Base-by-base conservation (phyloP, 35 echinoderm and acorn worm species). In the Strongylocentrotus purpuratus region DNA sequence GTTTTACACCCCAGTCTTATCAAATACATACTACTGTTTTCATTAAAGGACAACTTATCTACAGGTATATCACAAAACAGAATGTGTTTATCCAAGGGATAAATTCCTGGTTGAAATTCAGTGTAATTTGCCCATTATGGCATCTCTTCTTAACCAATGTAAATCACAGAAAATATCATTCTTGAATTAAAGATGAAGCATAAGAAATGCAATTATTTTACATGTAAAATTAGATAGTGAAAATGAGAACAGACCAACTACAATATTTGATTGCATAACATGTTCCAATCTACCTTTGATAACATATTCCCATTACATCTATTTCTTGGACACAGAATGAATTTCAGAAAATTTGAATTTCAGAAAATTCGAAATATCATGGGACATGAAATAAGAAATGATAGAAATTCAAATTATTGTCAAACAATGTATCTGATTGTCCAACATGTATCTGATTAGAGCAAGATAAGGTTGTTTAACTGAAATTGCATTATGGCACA, bases 21-120 rank as follows among this genome's bases (percentile, higher is more conserved):
- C 9, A 89, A 89, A 89, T 89, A 45, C 87, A 89, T 15, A 25
- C 45, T 33, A 12, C 87, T 89, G 87, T 89, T 78, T 78, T n/a
- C 65, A 78, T 78, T n/a, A 13, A 89, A 46, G 45, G 45, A 45
- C 25, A 14, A 45, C 32, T 28, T 41, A 88, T 89, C 87, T 89
- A 89, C 87, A 8, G 32, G 65, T n/a, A 78, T 7, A 78, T 14
- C 11, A 55, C 50, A 55, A 28, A 28, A n/a, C 22, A 78, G 7
- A 78, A 2, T 28, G 65, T 7, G 65, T 78, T 25, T 78, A 6
- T 4, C 28, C 7, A 55, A 7, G 17, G 65, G 20, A 28, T 5
- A 78, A n/a, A 78, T 78, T 4, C 28, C 65, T 78, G 5, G 20
- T 28, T 78, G 4, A 78, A 78, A 78, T 78, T 78, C 28, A 78